Percentiles rank a stretch among this genome's conserved stretches.
Conservation (phyloP, 2,888 invertebrate species). For the Epinotia bilunana region DNA sequence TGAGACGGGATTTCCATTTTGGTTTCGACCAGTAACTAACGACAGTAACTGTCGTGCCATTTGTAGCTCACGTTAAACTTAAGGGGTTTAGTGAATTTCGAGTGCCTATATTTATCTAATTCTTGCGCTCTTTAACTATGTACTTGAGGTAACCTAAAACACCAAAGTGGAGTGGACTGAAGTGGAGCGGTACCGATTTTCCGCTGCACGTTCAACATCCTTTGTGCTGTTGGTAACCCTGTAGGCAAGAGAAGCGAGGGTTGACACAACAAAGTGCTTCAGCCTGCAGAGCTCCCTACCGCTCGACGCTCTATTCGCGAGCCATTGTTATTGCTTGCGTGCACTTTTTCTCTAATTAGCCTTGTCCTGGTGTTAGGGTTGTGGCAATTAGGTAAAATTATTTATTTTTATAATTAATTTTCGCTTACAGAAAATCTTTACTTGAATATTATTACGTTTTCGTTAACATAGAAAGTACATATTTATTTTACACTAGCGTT, state of each 20-base stretch:
- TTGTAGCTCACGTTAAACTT: too few relatives aligned
- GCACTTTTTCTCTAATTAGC: conserved; percentile 33
- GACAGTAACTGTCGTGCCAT: too few relatives aligned
- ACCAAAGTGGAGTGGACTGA: neutral
- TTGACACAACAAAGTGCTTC: conserved; percentile 26
- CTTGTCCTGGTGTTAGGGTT: conserved; percentile 2
- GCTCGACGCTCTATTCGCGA: conserved; percentile 10
- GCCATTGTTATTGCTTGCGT: conserved; percentile 28
- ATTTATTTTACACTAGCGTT: neutral
- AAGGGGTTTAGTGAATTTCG: too few relatives aligned
- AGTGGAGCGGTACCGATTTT: neutral
- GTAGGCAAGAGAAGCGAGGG: conserved; percentile 15
- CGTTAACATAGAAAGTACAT: too few relatives aligned
- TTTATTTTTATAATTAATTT: neutral
- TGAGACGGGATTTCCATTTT: too few relatives aligned
- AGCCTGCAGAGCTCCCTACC: neutral
- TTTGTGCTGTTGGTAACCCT: conserved; percentile 3
- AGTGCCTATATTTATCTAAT: too few relatives aligned
- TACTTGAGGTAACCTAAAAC: neutral
- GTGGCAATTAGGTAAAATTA: conserved; percentile 6
- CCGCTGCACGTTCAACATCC: neutral
- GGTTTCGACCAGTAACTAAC: too few relatives aligned
- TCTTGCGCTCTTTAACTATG: neutral
- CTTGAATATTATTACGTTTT: too few relatives aligned
- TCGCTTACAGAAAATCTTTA: too few relatives aligned